Evolutionary conservation across 2,797 vertebrate genomes (phyloP).

Genomic region (Sebastiscus tertius): DNA sequence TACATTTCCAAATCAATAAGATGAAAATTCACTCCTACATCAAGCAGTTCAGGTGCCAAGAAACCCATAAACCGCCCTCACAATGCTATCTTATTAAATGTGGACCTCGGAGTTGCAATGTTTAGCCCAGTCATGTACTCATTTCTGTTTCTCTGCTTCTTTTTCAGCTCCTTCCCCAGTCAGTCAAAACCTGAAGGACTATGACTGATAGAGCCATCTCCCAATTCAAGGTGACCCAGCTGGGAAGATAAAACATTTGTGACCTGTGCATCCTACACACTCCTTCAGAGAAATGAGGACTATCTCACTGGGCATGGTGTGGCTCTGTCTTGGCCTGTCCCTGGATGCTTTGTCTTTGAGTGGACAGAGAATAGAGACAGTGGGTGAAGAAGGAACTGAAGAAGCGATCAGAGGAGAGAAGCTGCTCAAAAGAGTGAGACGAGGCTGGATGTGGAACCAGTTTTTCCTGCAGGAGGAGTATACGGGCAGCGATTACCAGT

Average conservation of each 20-base stretch:
- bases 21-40: neutral
- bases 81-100: neutral
- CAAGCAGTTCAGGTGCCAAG: neutral
- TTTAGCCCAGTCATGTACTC: neutral
- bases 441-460: slow-evolving; percentile 99
- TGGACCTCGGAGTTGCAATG: neutral
- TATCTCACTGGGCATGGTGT: slow-evolving; percentile 51
- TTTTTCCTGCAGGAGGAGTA: slow-evolving; percentile 97
- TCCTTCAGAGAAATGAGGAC: slow-evolving; percentile 69
- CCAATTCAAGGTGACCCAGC: slow-evolving; percentile 46
- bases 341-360: slow-evolving; percentile 70
- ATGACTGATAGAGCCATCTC: slow-evolving; percentile 54
- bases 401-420: slow-evolving; percentile 26
- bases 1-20: neutral
- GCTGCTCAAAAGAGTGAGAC: slow-evolving; percentile 86
- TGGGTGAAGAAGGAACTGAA: neutral
- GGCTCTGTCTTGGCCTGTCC: slow-evolving; percentile 54
- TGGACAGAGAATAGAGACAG: slow-evolving; percentile 65
- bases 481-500: slow-evolving; percentile 92
- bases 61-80: neutral
- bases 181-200: slow-evolving; percentile 51
- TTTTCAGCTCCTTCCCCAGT: slow-evolving; percentile 43
- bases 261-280: neutral
- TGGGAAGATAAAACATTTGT: slow-evolving; percentile 66
- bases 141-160: neutral